Evolutionary conservation across 2,888 invertebrate species (phyloP).

Genomic region (Eilema depressum): DNA sequence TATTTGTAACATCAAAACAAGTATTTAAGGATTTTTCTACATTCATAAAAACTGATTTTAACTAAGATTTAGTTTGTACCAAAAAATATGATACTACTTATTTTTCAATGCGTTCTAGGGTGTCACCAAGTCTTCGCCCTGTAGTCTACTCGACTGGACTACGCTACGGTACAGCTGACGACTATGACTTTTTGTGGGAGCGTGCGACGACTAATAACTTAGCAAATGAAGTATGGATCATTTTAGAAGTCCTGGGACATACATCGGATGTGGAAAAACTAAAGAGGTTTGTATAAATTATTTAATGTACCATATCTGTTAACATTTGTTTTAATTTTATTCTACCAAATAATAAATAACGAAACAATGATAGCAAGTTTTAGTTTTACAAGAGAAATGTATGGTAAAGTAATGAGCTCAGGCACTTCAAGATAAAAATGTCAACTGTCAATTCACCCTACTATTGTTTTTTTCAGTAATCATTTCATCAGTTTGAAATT

Average conservation of each 20-base stretch:
- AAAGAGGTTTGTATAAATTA: conserved; percentile 76
- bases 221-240: conserved; percentile 88
- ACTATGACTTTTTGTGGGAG: conserved; percentile 89
- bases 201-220: conserved; percentile 86
- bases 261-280: conserved; percentile 84
- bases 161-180: conserved; percentile 82
- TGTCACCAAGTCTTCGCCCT: conserved; percentile 79
- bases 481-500: too few relatives aligned
- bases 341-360: too few relatives aligned
- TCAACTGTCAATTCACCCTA: too few relatives aligned
- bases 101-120: conserved; percentile 25
- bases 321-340: too few relatives aligned
- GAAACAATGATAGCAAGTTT: too few relatives aligned
- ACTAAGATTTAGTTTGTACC: background rate
- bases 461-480: too few relatives aligned
- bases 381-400: background rate
- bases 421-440: too few relatives aligned
- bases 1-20: background rate
- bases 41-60: background rate
- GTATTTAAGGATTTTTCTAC: background rate
- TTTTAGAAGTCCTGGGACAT: conserved; percentile 88
- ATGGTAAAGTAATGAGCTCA: too few relatives aligned
- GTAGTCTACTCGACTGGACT: conserved; percentile 90
- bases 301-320: background rate
- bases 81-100: background rate